Evolutionary conservation across 35 echinoderm and acorn worm genomes (phyloP).

Genomic region (Chiridota heheva): DNA sequence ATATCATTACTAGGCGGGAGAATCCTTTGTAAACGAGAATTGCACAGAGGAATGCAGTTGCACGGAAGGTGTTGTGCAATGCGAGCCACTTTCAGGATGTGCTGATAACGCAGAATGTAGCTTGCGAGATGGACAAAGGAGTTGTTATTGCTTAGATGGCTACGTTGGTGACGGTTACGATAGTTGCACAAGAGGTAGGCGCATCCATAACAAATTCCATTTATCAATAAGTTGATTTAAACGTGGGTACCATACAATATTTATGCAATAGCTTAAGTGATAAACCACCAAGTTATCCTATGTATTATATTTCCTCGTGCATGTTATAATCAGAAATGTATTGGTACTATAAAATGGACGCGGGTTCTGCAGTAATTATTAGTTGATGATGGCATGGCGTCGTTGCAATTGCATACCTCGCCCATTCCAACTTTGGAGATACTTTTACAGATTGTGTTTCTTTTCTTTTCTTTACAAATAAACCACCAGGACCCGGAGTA

Average conservation of each 20-base stretch:
- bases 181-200: too few species aligned
- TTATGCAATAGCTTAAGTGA: not conserved
- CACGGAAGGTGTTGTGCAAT: not conserved
- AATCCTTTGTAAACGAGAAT: not conserved
- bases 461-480: not conserved
- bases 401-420: slow-evolving; percentile 1
- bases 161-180: not conserved
- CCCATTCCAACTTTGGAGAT: not conserved
- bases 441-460: not conserved
- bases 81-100: not conserved
- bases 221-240: too few species aligned
- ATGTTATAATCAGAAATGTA: too few species aligned
- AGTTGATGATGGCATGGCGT: too few species aligned
- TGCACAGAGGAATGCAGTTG: slow-evolving; percentile 3
- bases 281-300: not conserved
- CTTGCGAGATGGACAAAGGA: slow-evolving; percentile 41
- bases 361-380: too few species aligned
- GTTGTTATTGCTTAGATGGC: slow-evolving; percentile 52
- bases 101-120: slow-evolving; percentile 21
- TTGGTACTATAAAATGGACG: too few species aligned
- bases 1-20: slow-evolving; percentile 30
- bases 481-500: slow-evolving; percentile 44
- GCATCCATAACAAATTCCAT: too few species aligned
- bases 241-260: not conserved
- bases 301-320: not conserved